Base-by-base conservation (phyloP, 1,140 invertebrate genomes). In the Temnothorax curvispinosus region DNA sequence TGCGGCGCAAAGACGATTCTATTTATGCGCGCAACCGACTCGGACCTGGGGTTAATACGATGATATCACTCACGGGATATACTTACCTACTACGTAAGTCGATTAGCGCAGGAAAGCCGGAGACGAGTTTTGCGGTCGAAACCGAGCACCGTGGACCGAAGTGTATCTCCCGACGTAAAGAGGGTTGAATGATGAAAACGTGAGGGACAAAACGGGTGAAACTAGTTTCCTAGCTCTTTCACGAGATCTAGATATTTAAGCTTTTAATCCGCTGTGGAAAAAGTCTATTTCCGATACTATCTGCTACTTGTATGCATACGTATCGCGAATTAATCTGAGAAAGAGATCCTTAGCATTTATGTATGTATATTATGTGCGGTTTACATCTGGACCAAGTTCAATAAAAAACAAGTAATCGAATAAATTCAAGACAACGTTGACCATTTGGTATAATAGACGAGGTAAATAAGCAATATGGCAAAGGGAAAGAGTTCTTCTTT, bases 11-110 rank as follows among this genome's bases (percentile, higher is more conserved):
- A 91, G 90, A 91, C 90, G 93, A 93, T 93, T 94, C 93, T 94
- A 93, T 94, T 94, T 94, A 93, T 94, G 93, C 91, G 91, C 88
- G 88, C 90, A 91, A 89, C 91, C 92, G 89, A 90, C 88, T 81
- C 87, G 75, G 84, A 65, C 92, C 92, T 62, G 87, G 92, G 89
- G 88, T 92, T 93, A 93, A 93, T 93, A 90, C 85, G 91, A 91
- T 93, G 90, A 93, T 92, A 94, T 94, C 93, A 94, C 93, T 93
- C 93, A 93, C 90, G 89, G 91, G 91, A 93, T 92, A 91, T 92
- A 78, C 90, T 88, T 91, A 88, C 90, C 91, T 91, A 90, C 84
- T 91, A 90, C 85, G 91, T 92, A 89, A 91, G 91, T 92, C 91
- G 92, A 93, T 93, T 93, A 92, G 92, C 90, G 87, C 65, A 75